Conservation (phyloP, 2,113 vertebrate genomes). For the Seriola rivoliana region DNA sequence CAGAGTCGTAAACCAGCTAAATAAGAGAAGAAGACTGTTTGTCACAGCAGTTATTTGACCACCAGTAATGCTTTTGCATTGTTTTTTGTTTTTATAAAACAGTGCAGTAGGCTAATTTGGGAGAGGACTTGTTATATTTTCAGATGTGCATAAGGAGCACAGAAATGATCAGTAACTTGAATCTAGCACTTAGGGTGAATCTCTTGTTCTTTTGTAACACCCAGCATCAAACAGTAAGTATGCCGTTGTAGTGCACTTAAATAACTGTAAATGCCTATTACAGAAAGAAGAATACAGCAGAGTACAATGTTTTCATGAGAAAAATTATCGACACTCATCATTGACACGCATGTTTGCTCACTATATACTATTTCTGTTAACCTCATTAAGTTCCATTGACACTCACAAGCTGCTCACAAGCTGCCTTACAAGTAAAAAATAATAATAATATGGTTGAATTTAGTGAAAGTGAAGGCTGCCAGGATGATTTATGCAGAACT, state of each 20-base stretch:
- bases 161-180: background rate
- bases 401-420: background rate
- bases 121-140: too few species aligned
- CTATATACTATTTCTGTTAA: background rate
- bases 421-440: background rate
- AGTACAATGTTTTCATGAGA: background rate
- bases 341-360: background rate
- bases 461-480: background rate
- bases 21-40: too few species aligned
- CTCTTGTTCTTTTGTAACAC: background rate
- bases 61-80: too few species aligned
- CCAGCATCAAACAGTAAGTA: background rate
- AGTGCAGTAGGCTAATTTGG: too few species aligned
- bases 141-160: background rate
- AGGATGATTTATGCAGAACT: conserved; percentile 6
- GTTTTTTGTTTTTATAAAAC: too few species aligned
- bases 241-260: background rate
- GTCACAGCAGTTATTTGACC: too few species aligned
- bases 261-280: background rate
- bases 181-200: background rate
- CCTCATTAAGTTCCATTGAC: background rate
- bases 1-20: too few species aligned
- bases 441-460: background rate
- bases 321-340: background rate
- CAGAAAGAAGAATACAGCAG: too few species aligned